These are phyloP conservation scores for Misgurnus mizolepis DNA, from an alignment of 2,113 vertebrate genomes.

Conservation along the genomic window DNA sequence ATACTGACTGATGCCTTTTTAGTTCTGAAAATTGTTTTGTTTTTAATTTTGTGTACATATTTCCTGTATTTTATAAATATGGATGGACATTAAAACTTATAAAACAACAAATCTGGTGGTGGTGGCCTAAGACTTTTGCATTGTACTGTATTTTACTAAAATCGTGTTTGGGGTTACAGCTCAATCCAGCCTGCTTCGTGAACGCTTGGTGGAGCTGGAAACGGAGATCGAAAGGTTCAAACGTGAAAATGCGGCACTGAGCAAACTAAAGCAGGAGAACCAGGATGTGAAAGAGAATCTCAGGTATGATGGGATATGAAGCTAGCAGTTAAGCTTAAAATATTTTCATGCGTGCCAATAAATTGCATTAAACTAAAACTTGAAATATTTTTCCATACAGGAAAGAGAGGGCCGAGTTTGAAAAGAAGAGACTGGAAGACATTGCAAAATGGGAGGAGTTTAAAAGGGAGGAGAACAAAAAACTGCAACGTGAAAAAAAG, in stretches of 20 bases:
- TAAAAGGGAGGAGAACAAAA: slow-evolving; percentile 87
- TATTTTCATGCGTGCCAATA: not conserved
- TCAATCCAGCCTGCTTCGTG: slow-evolving; percentile 82
- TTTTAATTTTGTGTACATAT: too few relatives aligned
- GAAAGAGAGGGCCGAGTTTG: slow-evolving; percentile 84
- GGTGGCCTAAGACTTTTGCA: too few relatives aligned
- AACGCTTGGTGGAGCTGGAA: slow-evolving; percentile 85
- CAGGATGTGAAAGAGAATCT: slow-evolving; percentile 78
- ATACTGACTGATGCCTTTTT: too few relatives aligned
- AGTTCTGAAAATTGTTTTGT: too few relatives aligned
- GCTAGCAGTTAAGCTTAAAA: too few relatives aligned
- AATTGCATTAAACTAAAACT: not conserved
- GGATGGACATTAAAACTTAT: too few relatives aligned
- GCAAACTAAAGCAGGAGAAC: slow-evolving; percentile 83
- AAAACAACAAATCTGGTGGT: too few relatives aligned
- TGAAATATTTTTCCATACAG: slow-evolving; percentile 62
- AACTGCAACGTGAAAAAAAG: slow-evolving; percentile 88
- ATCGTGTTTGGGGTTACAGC: slow-evolving; percentile 61
- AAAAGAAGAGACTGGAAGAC: slow-evolving; percentile 82
- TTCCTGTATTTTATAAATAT: too few relatives aligned
- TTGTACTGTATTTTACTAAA: not conserved
- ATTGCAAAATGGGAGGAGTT: slow-evolving; percentile 84
- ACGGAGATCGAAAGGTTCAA: slow-evolving; percentile 91
- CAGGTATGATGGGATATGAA: slow-evolving; percentile 69
- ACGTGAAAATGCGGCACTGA: slow-evolving; percentile 82